These are phyloP conservation scores for Ganaspis sp. DNA, from an alignment of 1,140 invertebrate genomes.

Conservation along the genomic window DNA sequence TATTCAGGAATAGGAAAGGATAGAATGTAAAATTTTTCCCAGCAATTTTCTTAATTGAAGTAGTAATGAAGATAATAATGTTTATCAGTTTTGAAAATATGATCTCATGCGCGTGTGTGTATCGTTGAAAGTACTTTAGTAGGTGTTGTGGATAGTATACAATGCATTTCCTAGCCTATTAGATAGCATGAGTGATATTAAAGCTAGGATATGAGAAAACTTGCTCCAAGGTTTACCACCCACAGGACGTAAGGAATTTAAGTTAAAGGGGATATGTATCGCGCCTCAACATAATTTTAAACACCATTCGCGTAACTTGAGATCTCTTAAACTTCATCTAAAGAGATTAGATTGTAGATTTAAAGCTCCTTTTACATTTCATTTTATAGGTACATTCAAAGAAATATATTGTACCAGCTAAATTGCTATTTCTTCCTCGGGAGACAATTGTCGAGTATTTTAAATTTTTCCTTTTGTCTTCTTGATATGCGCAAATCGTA, in stretches of 20 bases:
- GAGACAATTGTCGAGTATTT: not conserved
- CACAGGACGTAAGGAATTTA: conserved; percentile 26
- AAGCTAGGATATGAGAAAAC: conserved; percentile 13
- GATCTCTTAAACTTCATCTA: not conserved
- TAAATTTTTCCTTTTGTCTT: not conserved
- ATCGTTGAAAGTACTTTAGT: not conserved
- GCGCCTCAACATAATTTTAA: conserved; percentile 17
- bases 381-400: not conserved
- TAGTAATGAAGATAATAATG: not conserved
- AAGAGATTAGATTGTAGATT: not conserved
- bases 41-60: too few species aligned
- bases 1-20: too few species aligned
- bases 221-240: conserved; percentile 24
- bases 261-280: conserved; percentile 15
- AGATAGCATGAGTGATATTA: not conserved
- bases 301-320: conserved; percentile 19
- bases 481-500: too few species aligned
- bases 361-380: not conserved
- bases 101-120: not conserved
- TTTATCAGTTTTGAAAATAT: not conserved
- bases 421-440: not conserved
- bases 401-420: not conserved
- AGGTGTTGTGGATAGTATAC: conserved; percentile 11
- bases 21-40: too few species aligned
- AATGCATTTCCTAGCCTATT: conserved; percentile 21